Conservation (phyloP, 1,140 invertebrate species). For the Agraylea sexmaculata region DNA sequence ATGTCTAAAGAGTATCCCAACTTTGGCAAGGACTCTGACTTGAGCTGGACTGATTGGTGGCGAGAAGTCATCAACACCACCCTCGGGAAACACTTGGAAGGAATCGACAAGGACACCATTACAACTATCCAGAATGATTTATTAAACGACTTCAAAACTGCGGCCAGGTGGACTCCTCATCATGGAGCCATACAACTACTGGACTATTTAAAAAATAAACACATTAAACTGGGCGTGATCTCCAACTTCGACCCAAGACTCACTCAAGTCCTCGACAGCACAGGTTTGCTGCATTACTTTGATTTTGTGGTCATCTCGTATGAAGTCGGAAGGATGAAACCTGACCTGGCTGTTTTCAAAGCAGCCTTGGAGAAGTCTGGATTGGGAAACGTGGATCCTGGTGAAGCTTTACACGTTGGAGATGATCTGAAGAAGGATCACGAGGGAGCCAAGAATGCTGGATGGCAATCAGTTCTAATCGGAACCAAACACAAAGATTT, state of each 20-base stretch:
- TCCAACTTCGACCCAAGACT: conserved; percentile 81
- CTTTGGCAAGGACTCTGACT: conserved; percentile 54
- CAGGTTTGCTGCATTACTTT: conserved; percentile 55
- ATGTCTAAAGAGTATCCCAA: conserved; percentile 62
- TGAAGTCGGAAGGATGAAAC: conserved; percentile 57
- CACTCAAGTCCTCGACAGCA: conserved; percentile 48
- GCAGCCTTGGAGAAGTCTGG: conserved; percentile 45
- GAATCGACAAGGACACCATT: conserved; percentile 34
- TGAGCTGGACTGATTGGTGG: conserved; percentile 77
- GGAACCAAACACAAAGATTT: no score
- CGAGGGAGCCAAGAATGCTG: conserved; percentile 54
- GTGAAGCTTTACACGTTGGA: conserved; percentile 68
- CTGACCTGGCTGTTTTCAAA: conserved; percentile 58
- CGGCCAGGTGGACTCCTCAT: conserved; percentile 55
- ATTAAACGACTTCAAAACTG: conserved; percentile 52
- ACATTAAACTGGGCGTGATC: conserved; percentile 61
- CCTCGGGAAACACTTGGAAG: no score
- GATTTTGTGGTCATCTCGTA: conserved; percentile 74
- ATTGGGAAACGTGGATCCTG: conserved; percentile 33
- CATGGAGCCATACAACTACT: conserved; percentile 52
- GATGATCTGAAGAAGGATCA: conserved; percentile 66
- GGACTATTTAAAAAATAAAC: conserved; percentile 36
- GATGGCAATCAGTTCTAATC: conserved; percentile 57
- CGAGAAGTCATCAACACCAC: conserved; percentile 48
- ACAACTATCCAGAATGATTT: conserved; percentile 44